Conservation (phyloP, 2,113 vertebrate species). For the Cephalopholis sonnerati region DNA sequence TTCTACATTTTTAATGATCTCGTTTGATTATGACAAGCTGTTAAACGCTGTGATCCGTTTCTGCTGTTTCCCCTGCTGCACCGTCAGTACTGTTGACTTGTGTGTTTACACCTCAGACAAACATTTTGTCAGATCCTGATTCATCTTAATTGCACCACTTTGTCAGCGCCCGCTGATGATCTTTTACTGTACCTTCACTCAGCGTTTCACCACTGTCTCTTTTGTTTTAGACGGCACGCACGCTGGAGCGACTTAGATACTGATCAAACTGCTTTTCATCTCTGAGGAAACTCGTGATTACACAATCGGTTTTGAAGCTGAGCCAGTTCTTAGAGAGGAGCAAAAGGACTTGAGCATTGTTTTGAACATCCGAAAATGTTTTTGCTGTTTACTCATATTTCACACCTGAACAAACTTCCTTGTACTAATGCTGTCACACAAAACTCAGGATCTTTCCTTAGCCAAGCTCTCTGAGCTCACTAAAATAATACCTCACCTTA, state of each 20-base stretch:
- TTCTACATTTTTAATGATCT: slow-evolving; percentile 94
- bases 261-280: slow-evolving; percentile 59
- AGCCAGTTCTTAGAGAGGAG: not conserved
- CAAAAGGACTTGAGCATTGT: not conserved
- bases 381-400: slow-evolving; percentile 9
- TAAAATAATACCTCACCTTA: slow-evolving; percentile 80
- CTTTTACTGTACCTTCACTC: slow-evolving; percentile 54
- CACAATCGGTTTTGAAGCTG: slow-evolving; percentile 39
- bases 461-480: slow-evolving; percentile 83
- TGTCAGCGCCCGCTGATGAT: slow-evolving; percentile 70
- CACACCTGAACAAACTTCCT: slow-evolving; percentile 1
- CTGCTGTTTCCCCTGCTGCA: slow-evolving; percentile 13
- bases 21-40: slow-evolving; percentile 85
- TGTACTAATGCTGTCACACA: not conserved
- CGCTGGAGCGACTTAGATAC: slow-evolving; percentile 23
- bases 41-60: slow-evolving; percentile 68
- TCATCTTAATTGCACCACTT: slow-evolving; percentile 76
- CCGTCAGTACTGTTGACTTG: slow-evolving; percentile 68
- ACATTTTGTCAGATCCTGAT: slow-evolving; percentile 74
- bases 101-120: slow-evolving; percentile 81
- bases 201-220: slow-evolving; percentile 3
- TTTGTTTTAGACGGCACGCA: slow-evolving; percentile 15
- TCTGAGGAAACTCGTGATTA: slow-evolving; percentile 35
- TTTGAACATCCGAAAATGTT: slow-evolving; percentile 28
- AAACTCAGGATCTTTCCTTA: slow-evolving; percentile 48